phyloP scores from a whole-genome alignment of 2,113 vertebrate genomes.

The Corythornis vintsioides region DNA sequence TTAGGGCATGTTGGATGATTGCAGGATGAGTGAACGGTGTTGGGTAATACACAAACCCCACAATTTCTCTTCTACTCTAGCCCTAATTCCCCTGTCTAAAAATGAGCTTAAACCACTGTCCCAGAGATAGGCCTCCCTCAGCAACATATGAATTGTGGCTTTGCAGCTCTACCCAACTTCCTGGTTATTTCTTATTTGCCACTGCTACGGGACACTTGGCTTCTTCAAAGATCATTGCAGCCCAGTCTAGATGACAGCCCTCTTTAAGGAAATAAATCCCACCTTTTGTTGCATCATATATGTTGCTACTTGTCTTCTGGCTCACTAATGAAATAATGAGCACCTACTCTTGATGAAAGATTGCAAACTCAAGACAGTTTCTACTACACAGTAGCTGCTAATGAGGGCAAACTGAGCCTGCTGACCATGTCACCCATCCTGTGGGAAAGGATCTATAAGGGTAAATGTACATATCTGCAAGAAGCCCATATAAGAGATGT shows the following conservation, averaged over 20 bases:
- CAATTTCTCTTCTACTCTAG: neutral
- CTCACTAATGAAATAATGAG: neutral
- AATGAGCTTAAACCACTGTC: neutral
- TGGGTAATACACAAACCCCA: neutral
- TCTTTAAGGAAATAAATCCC: neutral
- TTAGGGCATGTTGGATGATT: conserved; percentile 21
- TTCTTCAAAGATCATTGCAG: neutral
- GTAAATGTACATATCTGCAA: neutral
- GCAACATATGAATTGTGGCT: neutral
- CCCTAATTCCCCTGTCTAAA: neutral
- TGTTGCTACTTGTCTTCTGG: neutral
- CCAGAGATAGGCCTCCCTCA: neutral
- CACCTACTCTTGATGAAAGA: neutral
- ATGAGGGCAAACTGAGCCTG: neutral
- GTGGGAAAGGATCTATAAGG: neutral
- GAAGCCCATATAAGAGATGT: neutral
- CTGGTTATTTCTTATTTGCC: neutral
- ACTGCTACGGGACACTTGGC: neutral
- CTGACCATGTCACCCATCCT: neutral
- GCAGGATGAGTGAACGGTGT: neutral
- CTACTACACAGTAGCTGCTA: neutral
- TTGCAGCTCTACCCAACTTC: neutral
- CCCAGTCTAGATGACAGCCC: neutral
- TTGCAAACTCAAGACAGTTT: neutral
- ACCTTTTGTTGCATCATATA: neutral